Evolutionary conservation across 2,113 vertebrate species (phyloP), one percentile per base, ranked within the genome.

Genomic region (mouse (Mus musculus)): DNA sequence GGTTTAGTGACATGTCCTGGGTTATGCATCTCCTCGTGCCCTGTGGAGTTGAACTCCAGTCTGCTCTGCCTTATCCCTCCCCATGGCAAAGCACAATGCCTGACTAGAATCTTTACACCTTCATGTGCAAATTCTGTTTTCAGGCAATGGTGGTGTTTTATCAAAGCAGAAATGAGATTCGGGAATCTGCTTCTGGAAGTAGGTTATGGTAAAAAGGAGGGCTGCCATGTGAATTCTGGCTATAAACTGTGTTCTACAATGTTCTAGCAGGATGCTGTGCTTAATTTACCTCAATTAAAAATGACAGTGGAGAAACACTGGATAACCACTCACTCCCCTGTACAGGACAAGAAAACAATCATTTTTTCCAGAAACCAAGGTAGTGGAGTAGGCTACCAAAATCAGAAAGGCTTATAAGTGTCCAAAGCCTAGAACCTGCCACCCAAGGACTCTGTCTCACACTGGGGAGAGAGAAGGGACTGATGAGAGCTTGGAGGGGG

Each of bases 211-310:
- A 69, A 89, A 71, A 71, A 24, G 20, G 26, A 72, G 30, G 49
- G 16, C 75, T 91, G 63, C 42, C 39, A 4, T 0, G 0, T 52
- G 46, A 39, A 61, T n/a, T 95, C 88, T 93, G 65, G 22, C 85
- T 49, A 69, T 72, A 76, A 49, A 81, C 19, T 39, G 7, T 90
- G 28, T 88, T 42, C 56, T 75, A 22, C 59, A 87, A 46, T 42
- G 42, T 76, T 80, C 85, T 56, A 61, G 14, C 42, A 73, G 80
- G 49, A 36, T 24, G n/a, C n/a, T 65, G 0, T 86, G 46, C 77
- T 82, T 89, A 87, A 61, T 61, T 30, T 72, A 42, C 80, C 20
- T 78, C 82, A 22, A 33, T 63, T 96, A 72, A 96, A 89, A 96
- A 84, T 61, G 77, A 39, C 7, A 33, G 2, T 63, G 49, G 67